Percentiles rank a stretch among this genome's conserved stretches.
phyloP scores from a whole-genome alignment of 2,113 vertebrate species.

The Puntigrus tetrazona region DNA sequence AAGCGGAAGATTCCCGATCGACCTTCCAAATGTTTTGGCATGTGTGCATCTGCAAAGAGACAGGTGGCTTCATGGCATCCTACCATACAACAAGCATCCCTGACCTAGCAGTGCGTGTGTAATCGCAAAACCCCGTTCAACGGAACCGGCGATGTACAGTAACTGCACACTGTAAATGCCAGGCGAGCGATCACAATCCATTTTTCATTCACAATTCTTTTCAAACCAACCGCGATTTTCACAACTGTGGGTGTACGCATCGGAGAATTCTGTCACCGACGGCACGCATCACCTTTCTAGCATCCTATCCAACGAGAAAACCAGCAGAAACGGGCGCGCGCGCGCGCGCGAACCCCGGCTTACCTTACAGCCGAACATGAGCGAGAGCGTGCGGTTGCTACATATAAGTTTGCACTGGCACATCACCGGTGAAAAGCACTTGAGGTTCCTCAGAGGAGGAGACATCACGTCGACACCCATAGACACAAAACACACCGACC shows the following conservation, averaged over 20 bases:
- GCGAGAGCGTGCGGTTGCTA: conserved; percentile 82
- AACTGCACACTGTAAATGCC: neutral
- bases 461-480: conserved; percentile 74
- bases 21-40: neutral
- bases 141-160: neutral
- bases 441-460: conserved; percentile 76
- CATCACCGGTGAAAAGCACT: conserved; percentile 84
- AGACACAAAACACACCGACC: conserved; percentile 43
- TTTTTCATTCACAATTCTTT: neutral
- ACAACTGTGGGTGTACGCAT: neutral
- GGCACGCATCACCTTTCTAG: neutral
- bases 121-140: neutral
- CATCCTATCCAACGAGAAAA: neutral
- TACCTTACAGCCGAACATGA: conserved; percentile 86
- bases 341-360: conserved; percentile 41
- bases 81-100: neutral
- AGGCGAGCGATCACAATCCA: neutral
- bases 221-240: neutral
- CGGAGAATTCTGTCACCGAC: neutral
- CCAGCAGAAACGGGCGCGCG: neutral
- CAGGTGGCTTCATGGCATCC: conserved; percentile 21
- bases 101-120: neutral
- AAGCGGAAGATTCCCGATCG: neutral
- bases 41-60: neutral
- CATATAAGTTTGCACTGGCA: conserved; percentile 85